phyloP scores from a whole-genome alignment of 2,888 invertebrate species.

The Orthosia gracilis region DNA sequence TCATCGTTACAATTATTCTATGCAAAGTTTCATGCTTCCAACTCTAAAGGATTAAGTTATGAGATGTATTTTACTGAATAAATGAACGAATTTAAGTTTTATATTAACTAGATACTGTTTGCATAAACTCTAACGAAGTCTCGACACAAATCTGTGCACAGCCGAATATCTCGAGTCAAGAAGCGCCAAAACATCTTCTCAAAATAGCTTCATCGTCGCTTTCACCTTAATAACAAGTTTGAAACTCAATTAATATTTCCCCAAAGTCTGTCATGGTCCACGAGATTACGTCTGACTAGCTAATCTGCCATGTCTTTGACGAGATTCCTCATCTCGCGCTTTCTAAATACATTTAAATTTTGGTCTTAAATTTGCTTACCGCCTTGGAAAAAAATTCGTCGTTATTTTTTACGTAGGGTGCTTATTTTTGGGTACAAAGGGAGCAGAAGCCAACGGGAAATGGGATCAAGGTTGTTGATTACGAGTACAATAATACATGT shows the following conservation, averaged over 20 bases:
- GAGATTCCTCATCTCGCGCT: constrained; percentile 41
- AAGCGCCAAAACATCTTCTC: constrained; percentile 11
- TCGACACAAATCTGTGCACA: not conserved
- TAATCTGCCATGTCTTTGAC: constrained; percentile 55
- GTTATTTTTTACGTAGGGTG: constrained; percentile 14
- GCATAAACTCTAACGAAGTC: not conserved
- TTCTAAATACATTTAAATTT: constrained; percentile 17
- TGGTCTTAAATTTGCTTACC: not conserved
- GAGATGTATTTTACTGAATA: no score
- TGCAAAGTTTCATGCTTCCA: no score
- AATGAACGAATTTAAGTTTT: no score
- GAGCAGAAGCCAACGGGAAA: not conserved
- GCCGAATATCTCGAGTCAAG: not conserved
- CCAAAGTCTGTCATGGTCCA: constrained; percentile 28
- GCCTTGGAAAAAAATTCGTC: not conserved
- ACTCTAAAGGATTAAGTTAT: no score
- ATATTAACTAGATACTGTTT: no score
- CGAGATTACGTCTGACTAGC: constrained; percentile 21
- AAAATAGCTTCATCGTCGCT: constrained; percentile 30
- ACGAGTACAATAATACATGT: not conserved
- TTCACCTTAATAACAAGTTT: constrained; percentile 56
- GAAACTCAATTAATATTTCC: constrained; percentile 66
- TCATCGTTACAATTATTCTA: no score
- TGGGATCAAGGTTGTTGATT: constrained; percentile 1
- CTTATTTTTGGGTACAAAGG: not conserved